Conservation (phyloP, 2,797 vertebrate species). For the Vipera latastei region DNA sequence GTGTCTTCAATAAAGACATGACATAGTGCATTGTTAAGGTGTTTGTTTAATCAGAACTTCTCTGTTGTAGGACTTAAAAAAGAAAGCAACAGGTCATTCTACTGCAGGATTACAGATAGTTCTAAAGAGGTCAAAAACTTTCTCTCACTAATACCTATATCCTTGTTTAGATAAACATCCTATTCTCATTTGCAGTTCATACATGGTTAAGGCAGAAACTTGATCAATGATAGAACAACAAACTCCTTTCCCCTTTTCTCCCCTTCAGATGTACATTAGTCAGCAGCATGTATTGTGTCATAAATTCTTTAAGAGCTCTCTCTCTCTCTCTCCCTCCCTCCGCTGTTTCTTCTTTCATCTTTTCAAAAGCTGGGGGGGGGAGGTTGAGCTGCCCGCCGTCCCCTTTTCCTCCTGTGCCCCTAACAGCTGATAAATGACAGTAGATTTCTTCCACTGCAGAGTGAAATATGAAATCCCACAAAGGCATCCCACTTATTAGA, state of each 20-base stretch:
- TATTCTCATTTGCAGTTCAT: conserved; percentile 29
- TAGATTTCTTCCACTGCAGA: conserved; percentile 53
- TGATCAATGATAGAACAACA: conserved; percentile 10
- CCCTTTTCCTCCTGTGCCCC: conserved; percentile 31
- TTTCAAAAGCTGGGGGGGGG: conserved; percentile 11
- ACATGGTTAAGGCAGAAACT: conserved; percentile 27
- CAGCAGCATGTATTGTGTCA: not conserved
- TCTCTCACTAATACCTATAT: not conserved
- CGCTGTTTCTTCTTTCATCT: conserved; percentile 5
- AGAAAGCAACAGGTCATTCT: not conserved
- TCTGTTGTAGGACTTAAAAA: not conserved
- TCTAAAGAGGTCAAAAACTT: not conserved
- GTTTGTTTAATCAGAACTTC: not conserved
- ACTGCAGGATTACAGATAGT: not conserved
- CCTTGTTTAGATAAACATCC: not conserved
- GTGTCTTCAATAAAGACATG: not conserved
- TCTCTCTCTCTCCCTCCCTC: not conserved
- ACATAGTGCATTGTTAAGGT: not conserved
- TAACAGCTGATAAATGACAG: conserved; percentile 48
- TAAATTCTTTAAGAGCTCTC: conserved; percentile 13
- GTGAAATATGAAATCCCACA: conserved; percentile 66
- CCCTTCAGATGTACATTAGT: not conserved
- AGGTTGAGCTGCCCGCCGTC: conserved; percentile 12
- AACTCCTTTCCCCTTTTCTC: not conserved
- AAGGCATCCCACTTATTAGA: conserved; percentile 65